phyloP scores from a whole-genome alignment of 2,888 invertebrate genomes.

The Melinaea marsaeus region DNA sequence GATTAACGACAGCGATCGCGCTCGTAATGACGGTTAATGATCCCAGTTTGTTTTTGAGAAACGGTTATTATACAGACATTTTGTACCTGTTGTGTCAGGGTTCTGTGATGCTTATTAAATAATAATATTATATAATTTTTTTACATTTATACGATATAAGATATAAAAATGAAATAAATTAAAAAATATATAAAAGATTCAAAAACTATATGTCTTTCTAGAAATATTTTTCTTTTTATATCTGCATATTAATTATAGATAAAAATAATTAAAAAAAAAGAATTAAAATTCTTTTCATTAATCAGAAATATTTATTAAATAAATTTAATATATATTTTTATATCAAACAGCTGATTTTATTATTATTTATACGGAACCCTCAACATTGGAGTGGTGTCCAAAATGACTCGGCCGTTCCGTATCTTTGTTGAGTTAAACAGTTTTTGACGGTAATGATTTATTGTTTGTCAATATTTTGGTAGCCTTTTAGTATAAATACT shows the following conservation, averaged over 20 bases:
- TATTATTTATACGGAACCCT: constrained; percentile 26
- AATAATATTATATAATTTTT: background rate
- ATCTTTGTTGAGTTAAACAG: constrained; percentile 35
- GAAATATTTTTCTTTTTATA: too few species aligned
- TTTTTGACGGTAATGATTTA: constrained; percentile 56
- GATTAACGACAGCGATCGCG: constrained; percentile 49
- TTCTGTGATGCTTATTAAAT: constrained; percentile 9
- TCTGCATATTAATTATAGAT: too few species aligned
- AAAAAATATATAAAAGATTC: background rate
- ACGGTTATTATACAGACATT: constrained; percentile 38
- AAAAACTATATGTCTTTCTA: too few species aligned
- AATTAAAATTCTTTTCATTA: too few species aligned
- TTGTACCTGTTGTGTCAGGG: constrained; percentile 26
- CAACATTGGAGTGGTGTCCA: background rate
- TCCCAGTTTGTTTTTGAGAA: constrained; percentile 58
- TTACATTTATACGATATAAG: background rate
- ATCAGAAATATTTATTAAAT: background rate
- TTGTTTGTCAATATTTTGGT: constrained; percentile 41
- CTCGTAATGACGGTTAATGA: constrained; percentile 72
- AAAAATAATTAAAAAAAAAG: too few species aligned
- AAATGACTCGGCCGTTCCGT: constrained; percentile 22
- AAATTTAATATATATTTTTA: constrained; percentile 1
- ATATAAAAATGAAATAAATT: background rate
- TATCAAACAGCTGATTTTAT: constrained; percentile 4
- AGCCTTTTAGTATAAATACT: constrained; percentile 13